phyloP scores from a whole-genome alignment of 1,140 invertebrate genomes.

The Sipha flava region DNA sequence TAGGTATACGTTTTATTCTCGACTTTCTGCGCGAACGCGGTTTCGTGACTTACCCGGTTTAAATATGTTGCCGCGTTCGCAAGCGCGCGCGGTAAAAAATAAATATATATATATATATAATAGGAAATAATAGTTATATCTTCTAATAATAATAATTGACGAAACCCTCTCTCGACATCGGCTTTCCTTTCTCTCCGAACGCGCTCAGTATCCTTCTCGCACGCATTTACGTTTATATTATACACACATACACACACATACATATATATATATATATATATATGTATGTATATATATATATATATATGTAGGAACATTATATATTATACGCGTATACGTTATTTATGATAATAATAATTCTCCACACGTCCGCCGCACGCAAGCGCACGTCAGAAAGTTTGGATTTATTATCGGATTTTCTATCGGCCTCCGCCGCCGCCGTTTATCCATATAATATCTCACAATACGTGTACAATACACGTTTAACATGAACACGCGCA shows the following conservation, averaged over 20 bases:
- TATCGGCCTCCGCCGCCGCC: background rate
- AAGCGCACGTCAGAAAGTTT: background rate
- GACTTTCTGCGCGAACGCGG: background rate
- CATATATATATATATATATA: too few species aligned
- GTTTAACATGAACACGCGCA: too few species aligned
- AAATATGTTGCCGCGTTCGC: background rate
- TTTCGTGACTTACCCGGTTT: slow-evolving; percentile 9
- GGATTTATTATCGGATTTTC: slow-evolving; percentile 1
- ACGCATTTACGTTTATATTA: background rate
- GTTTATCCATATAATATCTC: background rate
- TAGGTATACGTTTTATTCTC: background rate
- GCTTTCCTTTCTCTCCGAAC: slow-evolving; percentile 4
- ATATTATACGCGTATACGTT: too few species aligned
- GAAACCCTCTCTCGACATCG: background rate
- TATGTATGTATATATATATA: background rate
- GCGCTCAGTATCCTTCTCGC: too few species aligned
- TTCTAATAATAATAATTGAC: background rate
- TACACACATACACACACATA: background rate
- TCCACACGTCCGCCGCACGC: background rate
- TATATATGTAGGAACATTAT: background rate
- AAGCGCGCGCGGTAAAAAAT: background rate
- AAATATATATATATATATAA: background rate
- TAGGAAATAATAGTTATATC: background rate
- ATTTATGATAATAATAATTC: slow-evolving; percentile 6
- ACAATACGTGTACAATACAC: too few species aligned